phyloP scores from a whole-genome alignment of 2,888 invertebrate species.

The Ophion slaviceki region DNA sequence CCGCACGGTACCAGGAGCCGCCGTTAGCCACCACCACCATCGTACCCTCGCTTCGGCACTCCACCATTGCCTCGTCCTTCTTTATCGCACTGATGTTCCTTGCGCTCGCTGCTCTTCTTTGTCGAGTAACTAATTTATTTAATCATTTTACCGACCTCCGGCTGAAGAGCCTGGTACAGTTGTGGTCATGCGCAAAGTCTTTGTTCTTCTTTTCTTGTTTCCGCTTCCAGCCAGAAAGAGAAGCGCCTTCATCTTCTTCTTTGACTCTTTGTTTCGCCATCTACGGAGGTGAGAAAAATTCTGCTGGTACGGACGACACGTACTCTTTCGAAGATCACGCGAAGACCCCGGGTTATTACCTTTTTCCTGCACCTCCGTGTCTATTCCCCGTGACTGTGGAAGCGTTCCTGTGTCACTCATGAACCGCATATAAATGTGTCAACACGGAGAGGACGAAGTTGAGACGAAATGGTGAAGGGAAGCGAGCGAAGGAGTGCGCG shows the following conservation, averaged over 20 bases:
- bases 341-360: not conserved
- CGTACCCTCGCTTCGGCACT: conserved; percentile 28
- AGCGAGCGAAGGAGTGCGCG: conserved; percentile 14
- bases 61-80: conserved; percentile 37
- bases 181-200: conserved; percentile 8
- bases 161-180: not conserved
- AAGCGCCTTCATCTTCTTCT: conserved; percentile 15
- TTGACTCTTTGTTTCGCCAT: not conserved
- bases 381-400: conserved; percentile 6
- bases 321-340: conserved; percentile 11
- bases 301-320: not conserved
- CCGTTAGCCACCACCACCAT: conserved; percentile 44
- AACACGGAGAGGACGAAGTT: conserved; percentile 5
- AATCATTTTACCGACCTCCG: conserved; percentile 77
- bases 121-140: conserved; percentile 82
- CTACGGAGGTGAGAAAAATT: conserved; percentile 3
- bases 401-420: conserved; percentile 13
- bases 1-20: conserved; percentile 52
- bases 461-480: conserved; percentile 19
- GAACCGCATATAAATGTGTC: conserved; percentile 22
- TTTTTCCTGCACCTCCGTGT: not conserved
- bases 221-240: conserved; percentile 13
- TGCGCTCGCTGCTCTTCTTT: conserved; percentile 74
- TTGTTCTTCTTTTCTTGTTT: not conserved
- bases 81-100: conserved; percentile 36